Percentiles rank a stretch among this genome's conserved stretches.
phyloP scores from a whole-genome alignment of 2,113 vertebrate species.

The Labeo rohita region DNA sequence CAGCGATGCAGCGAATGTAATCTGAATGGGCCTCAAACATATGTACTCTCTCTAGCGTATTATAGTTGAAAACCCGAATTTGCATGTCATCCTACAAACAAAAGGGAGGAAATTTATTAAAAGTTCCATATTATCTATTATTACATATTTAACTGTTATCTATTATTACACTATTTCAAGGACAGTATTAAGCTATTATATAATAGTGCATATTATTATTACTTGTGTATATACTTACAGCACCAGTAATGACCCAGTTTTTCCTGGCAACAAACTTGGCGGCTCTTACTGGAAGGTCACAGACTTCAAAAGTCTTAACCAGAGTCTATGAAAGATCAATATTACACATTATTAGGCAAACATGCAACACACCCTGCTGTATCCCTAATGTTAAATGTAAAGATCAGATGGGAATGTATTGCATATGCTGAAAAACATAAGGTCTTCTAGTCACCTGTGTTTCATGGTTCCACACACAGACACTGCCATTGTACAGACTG shows the following conservation, averaged over 20 bases:
- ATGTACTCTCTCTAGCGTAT: conserved; percentile 96
- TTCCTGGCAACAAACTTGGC: conserved; percentile 98
- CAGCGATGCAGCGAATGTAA: conserved; percentile 97
- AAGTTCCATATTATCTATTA: background rate
- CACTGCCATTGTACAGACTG: conserved; percentile 95
- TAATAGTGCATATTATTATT: background rate
- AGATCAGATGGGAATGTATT: background rate
- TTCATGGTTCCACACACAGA: conserved; percentile 97
- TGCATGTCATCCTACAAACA: conserved; percentile 95
- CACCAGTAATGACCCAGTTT: conserved; percentile 98
- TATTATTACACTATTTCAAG: too few species aligned
- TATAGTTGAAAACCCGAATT: conserved; percentile 98
- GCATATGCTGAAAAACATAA: background rate
- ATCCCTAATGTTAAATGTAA: background rate
- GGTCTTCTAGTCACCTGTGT: conserved; percentile 80
- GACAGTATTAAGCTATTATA: background rate
- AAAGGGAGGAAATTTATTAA: background rate
- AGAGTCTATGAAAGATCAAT: conserved; percentile 82
- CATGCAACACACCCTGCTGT: background rate
- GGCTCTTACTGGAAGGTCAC: conserved; percentile 96
- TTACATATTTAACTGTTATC: background rate
- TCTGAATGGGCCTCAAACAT: conserved; percentile 99
- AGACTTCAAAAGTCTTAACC: conserved; percentile 99
- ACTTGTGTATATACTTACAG: conserved; percentile 78
- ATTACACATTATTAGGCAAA: background rate